Percentiles rank a stretch among this genome's conserved stretches.
phyloP scores from a whole-genome alignment of 2,888 invertebrate species.

The Microchrysa polita region DNA sequence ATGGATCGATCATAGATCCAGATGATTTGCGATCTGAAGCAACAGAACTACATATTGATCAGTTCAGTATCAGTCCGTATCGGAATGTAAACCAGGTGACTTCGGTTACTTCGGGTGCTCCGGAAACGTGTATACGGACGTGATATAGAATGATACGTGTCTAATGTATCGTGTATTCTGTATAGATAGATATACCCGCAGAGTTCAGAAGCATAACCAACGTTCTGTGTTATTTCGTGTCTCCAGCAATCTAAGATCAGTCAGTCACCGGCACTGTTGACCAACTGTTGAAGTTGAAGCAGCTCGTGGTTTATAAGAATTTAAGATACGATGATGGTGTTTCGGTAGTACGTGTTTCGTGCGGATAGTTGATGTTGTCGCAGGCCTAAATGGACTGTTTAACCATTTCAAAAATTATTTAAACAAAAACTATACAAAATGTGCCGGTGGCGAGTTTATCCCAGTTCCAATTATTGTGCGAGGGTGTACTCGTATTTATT shows the following conservation, averaged over 20 bases:
- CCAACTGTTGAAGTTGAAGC: slow-evolving; percentile 42
- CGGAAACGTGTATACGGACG: not conserved
- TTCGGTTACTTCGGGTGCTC: not conserved
- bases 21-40: not conserved
- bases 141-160: slow-evolving; percentile 15
- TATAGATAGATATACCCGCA: slow-evolving; percentile 5
- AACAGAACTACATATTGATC: not conserved
- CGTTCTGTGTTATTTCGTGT: slow-evolving; percentile 5
- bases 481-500: slow-evolving; percentile 15
- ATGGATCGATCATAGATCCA: not conserved
- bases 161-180: slow-evolving; percentile 21
- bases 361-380: not conserved
- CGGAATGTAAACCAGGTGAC: not conserved
- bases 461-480: slow-evolving; percentile 19
- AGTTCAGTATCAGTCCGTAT: not conserved
- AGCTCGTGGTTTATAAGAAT: slow-evolving; percentile 11
- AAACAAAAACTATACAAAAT: not conserved
- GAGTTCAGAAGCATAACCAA: slow-evolving; percentile 17
- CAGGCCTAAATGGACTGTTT: not conserved
- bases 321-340: too few relatives aligned
- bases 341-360: too few relatives aligned
- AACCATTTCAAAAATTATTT: too few relatives aligned
- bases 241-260: slow-evolving; percentile 25
- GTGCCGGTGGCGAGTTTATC: slow-evolving; percentile 26
- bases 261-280: slow-evolving; percentile 27